Evolutionary conservation across 2,797 vertebrate genomes (phyloP), one percentile per base, ranked within the genome.

Genomic region (Scyliorhinus canicula): DNA sequence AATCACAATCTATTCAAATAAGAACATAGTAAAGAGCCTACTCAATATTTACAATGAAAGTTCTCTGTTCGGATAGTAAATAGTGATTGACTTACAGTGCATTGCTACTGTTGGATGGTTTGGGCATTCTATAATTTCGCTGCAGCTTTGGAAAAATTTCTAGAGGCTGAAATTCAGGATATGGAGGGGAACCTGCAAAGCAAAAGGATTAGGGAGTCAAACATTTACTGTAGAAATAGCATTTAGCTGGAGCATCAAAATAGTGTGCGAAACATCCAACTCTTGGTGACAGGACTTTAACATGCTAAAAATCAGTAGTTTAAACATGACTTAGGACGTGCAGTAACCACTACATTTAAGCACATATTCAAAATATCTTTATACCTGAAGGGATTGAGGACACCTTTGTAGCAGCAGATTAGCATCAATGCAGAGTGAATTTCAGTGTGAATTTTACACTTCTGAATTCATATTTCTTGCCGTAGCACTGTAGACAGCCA

Each of bases 181-280:
- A 97, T 0, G 97, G 97, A 79, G 97, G 96, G 95, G 96, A 96
- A 35, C 97, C 97, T 97, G 96, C 14, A 52, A 44, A 60, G 69
- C 6, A n/a, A 95, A 52, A 77, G 7, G 8, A 85, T 35, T 3
- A 74, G n/a, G 67, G 8, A 16, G 40, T 85, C 50, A 91, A 63
- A 63, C 9, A 44, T 19, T 12, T 24, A 91, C 6, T 47, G 69
- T 82, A 26, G 44, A 79, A 24, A 82, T 26, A 82, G 79, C 44
- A 90, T 9, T 21, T n/a, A 19, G 57, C 44, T 44, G 57, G 88
- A 24, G 35, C n/a, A 14, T 40, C 57, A 44, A n/a, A n/a, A n/a
- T n/a, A 63, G n/a, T 44, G 6, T 24, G n/a, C 40, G 57, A 65
- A 91, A 21, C 7, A 63, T 65, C 7, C 2, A 44, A 0, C 31